Conservation (phyloP, 2,888 invertebrate species). For the Agriopis aurantiaria region DNA sequence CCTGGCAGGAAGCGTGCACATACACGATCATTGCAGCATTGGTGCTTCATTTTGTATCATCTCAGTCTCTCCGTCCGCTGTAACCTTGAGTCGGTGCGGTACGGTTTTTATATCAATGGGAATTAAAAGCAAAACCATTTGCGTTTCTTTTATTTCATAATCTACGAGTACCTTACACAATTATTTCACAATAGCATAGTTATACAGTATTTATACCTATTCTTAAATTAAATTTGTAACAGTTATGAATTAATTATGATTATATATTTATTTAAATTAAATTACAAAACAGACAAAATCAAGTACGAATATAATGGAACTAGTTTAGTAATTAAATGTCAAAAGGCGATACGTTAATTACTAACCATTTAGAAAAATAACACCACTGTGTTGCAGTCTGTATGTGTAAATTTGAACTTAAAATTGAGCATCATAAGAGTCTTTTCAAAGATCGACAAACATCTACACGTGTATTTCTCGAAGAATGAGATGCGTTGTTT, state of each 20-base stretch:
- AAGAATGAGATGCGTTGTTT: neutral
- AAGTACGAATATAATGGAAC: slow-evolving; percentile 5
- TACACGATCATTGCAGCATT: no score
- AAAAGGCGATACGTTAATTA: slow-evolving; percentile 6
- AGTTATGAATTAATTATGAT: slow-evolving; percentile 17
- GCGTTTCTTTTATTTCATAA: no score
- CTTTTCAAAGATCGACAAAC: neutral
- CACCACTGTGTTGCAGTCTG: neutral
- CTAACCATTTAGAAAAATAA: neutral
- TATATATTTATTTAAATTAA: neutral
- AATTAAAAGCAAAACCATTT: no score
- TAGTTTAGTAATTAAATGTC: slow-evolving; percentile 19
- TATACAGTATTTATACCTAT: no score
- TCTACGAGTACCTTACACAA: no score
- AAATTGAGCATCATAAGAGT: neutral
- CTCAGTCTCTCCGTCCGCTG: no score
- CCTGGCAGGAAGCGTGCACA: no score
- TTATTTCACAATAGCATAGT: no score
- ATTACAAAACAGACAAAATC: slow-evolving; percentile 8
- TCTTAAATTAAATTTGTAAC: no score
- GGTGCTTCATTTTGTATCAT: no score
- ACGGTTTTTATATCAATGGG: no score
- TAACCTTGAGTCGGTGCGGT: no score
- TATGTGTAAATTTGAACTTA: neutral
- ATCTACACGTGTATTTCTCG: slow-evolving; percentile 8